Conservation (phyloP, 2,113 vertebrate genomes). For the Acinonyx jubatus region DNA sequence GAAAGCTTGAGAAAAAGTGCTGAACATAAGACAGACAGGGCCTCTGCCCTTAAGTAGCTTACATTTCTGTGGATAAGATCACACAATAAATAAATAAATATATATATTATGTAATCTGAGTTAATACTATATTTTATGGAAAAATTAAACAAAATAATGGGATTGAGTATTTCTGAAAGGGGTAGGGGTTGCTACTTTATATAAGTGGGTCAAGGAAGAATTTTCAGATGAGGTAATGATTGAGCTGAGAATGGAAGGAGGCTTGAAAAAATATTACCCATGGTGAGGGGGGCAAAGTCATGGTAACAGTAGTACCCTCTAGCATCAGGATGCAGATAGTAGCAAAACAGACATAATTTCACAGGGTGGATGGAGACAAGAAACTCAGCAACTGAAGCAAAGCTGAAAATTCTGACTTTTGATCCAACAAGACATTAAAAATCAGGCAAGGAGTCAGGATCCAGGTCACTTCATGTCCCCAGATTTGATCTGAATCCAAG, state of each 20-base stretch:
- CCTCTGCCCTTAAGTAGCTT: not conserved
- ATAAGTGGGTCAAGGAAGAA: not conserved
- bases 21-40: not conserved
- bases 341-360: not conserved
- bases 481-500: not conserved
- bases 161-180: not conserved
- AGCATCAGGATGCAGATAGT: not conserved
- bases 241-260: not conserved
- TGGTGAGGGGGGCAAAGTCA: not conserved
- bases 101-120: not conserved
- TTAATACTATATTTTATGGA: not conserved
- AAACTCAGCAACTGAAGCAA: not conserved
- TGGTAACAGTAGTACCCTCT: not conserved
- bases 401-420: conserved; percentile 6
- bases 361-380: not conserved
- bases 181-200: not conserved
- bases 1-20: not conserved
- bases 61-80: not conserved
- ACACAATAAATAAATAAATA: conserved; percentile 16
- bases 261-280: not conserved
- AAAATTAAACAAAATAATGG: conserved; percentile 36
- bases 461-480: not conserved
- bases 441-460: not conserved
- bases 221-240: not conserved
- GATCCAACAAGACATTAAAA: not conserved